These are phyloP conservation scores for Tineola bisselliella DNA, from an alignment of 2,888 invertebrate species.

Conservation along the genomic window DNA sequence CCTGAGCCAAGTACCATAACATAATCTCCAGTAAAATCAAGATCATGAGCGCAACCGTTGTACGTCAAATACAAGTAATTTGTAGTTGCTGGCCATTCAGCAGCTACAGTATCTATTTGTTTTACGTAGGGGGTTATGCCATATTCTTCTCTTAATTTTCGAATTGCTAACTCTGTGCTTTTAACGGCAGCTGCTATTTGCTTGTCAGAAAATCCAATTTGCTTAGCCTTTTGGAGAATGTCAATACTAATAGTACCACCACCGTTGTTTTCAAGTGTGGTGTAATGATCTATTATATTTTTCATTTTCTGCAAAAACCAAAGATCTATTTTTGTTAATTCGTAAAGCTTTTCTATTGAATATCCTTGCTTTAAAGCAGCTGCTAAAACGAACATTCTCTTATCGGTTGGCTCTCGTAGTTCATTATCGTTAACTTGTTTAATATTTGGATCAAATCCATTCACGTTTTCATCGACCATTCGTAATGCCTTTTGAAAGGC, in stretches of 20 bases:
- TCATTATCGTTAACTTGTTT: conserved; percentile 83
- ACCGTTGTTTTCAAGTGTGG: conserved; percentile 71
- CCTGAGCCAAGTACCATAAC: conserved; percentile 95
- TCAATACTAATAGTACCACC: conserved; percentile 70
- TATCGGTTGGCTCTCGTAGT: conserved; percentile 93
- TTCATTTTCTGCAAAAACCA: conserved; percentile 98
- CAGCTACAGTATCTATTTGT: conserved; percentile 98
- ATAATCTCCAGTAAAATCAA: conserved; percentile 81
- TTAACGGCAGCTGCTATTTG: conserved; percentile 90
- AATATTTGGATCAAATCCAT: conserved; percentile 92
- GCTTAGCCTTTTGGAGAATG: conserved; percentile 83
- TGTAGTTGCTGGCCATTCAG: conserved; percentile 98
- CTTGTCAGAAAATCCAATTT: conserved; percentile 95
- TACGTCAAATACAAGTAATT: conserved; percentile 99
- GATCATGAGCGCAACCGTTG: conserved; percentile 85
- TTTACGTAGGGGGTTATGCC: conserved; percentile 89
- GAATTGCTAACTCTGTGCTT: conserved; percentile 86
- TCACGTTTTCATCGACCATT: conserved; percentile 96
- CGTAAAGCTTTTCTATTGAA: conserved; percentile 84
- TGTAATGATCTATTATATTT: conserved; percentile 84
- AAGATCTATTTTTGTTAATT: conserved; percentile 93
- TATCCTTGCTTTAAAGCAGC: conserved; percentile 89
- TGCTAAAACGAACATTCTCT: conserved; percentile 95
- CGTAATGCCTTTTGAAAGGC: conserved; percentile 98
- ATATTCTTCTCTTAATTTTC: conserved; percentile 78